phyloP scores from a whole-genome alignment of 1,140 invertebrate species.

The Lutraria rhynchaena region DNA sequence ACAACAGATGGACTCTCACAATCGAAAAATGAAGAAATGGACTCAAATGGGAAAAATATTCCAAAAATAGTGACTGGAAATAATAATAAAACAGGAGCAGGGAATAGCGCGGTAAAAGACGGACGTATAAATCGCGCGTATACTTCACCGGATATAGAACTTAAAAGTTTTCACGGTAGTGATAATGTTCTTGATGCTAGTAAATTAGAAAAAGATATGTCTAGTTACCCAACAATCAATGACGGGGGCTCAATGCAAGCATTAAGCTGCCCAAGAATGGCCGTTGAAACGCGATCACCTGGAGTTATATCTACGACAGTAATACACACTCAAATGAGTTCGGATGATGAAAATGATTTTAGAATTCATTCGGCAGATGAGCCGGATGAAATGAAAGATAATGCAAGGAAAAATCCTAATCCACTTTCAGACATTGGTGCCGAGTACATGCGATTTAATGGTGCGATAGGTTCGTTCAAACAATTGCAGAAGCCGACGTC shows the following conservation, averaged over 20 bases:
- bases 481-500: constrained; percentile 97
- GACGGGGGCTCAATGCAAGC: constrained; percentile 31
- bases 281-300: constrained; percentile 27
- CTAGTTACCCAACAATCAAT: constrained; percentile 33
- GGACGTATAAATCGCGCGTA: constrained; percentile 76
- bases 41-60: constrained; percentile 44
- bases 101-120: constrained; percentile 57
- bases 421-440: constrained; percentile 91
- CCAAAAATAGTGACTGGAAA: constrained; percentile 48
- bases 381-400: constrained; percentile 57
- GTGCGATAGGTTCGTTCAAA: constrained; percentile 97
- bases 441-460: constrained; percentile 98
- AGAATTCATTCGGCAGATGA: constrained; percentile 65
- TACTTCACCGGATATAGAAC: constrained; percentile 77
- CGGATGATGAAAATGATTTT: constrained; percentile 42
- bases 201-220: constrained; percentile 48
- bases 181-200: constrained; percentile 17
- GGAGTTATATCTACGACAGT: constrained; percentile 30
- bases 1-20: neutral
- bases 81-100: constrained; percentile 40
- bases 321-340: constrained; percentile 28
- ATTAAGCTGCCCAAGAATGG: constrained; percentile 44
- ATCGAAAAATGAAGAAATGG: constrained; percentile 35
- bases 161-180: constrained; percentile 67
- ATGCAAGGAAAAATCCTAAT: constrained; percentile 62